Conservation (phyloP, 2,888 invertebrate species). For the Dromius quadrimaculatus region DNA sequence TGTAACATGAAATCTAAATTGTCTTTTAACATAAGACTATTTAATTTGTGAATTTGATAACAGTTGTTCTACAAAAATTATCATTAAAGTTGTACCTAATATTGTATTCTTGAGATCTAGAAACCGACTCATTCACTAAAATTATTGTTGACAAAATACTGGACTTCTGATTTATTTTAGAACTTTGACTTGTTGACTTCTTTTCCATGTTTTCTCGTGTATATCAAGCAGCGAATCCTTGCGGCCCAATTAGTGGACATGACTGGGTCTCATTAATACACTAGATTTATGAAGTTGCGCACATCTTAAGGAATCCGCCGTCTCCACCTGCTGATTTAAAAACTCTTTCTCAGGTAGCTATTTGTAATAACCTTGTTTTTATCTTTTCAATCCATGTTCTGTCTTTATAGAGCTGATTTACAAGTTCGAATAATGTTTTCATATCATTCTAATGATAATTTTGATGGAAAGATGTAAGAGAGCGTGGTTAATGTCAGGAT, state of each 20-base stretch:
- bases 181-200: too few relatives aligned
- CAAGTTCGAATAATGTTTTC: slow-evolving; percentile 24
- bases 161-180: too few relatives aligned
- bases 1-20: too few relatives aligned
- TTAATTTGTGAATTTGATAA: too few relatives aligned
- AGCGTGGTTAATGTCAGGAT: too few relatives aligned
- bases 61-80: too few relatives aligned
- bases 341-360: slow-evolving; percentile 13
- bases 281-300: slow-evolving; percentile 25
- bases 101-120: too few relatives aligned
- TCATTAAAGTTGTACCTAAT: too few relatives aligned
- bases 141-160: too few relatives aligned
- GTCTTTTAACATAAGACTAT: too few relatives aligned
- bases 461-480: background rate
- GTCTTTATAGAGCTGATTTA: slow-evolving; percentile 11
- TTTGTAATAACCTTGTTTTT: slow-evolving; percentile 29
- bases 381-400: slow-evolving; percentile 11
- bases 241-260: slow-evolving; percentile 40
- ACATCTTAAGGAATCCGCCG: slow-evolving; percentile 14
- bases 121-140: too few relatives aligned
- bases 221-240: background rate
- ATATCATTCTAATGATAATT: too few relatives aligned
- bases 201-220: slow-evolving; percentile 8
- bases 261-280: slow-evolving; percentile 41
- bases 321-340: background rate